A percentile compares a stretch with the other conserved stretches of the same genome.
Evolutionary conservation across 2,113 vertebrate genomes (phyloP).

Genomic region (Chloropsis hardwickii): DNA sequence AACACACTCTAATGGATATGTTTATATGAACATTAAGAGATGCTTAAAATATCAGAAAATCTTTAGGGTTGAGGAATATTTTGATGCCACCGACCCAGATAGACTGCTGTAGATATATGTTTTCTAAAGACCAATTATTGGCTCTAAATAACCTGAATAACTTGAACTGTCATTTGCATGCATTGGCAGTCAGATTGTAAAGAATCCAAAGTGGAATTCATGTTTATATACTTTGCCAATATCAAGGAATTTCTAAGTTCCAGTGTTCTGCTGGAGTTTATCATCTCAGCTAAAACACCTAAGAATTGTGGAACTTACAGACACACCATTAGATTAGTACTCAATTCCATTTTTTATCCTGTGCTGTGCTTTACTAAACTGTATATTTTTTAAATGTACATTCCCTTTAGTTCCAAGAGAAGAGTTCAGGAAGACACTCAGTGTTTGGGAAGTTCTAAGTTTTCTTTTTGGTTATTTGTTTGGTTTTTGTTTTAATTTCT

Average conservation of each 20-base stretch:
- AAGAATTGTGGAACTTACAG: not conserved
- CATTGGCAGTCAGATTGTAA: not conserved
- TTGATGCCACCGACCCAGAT: not conserved
- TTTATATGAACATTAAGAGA: not conserved
- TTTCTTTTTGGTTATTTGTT: not conserved
- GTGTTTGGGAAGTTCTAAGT: not conserved
- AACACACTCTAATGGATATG: not conserved
- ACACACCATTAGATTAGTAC: accelerated
- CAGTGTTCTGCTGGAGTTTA: not conserved
- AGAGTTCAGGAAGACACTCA: not conserved
- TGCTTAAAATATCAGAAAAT: not conserved
- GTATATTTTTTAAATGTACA: not conserved
- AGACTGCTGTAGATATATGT: not conserved
- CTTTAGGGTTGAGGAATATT: not conserved
- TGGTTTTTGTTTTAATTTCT: not conserved
- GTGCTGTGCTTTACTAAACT: not conserved
- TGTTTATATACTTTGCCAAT: not conserved
- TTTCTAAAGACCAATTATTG: not conserved
- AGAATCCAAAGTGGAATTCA: not conserved
- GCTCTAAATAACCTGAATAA: not conserved
- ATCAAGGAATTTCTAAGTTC: not conserved
- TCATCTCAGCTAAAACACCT: not conserved
- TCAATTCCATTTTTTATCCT: not conserved
- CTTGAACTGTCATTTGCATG: not conserved
- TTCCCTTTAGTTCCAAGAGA: not conserved